Evolutionary conservation across 2,888 invertebrate genomes (phyloP), one percentile per base, ranked within the genome.

Genomic region (Pelosia muscerda): DNA sequence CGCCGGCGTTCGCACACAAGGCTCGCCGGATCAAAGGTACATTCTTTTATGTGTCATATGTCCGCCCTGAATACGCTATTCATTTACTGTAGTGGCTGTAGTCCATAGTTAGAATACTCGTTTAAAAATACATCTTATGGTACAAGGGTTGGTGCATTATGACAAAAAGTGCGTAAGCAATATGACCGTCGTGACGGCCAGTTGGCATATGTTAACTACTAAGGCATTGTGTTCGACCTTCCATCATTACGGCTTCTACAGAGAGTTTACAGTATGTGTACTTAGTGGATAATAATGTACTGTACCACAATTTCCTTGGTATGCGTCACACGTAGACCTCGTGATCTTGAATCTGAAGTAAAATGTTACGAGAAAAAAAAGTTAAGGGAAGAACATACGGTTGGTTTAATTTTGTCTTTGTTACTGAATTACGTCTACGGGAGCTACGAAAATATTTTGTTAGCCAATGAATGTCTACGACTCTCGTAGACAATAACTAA

Each of bases 1-100:
- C 86, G 88, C 93, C 94, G 92, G 92, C 92, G 92, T 93, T 92
- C 84, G 90, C 91, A 89, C 83, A 89, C 89, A 86, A 88, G 88
- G 88, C 90, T 85, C 89, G 86, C 90, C 89, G 91, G 88, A 88
- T 88, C 87, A 92, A 93, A 94, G 94, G 94, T 94, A 93, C 79
- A 79, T 74, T 78, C 82, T 76, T 83, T 82, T 82, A 78, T 83
- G 74, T 78, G 82, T 77, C 68, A 76, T 80, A 79, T 86, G 83
- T 87, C 88, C 87, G 88, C 89, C 87, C 86, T 75, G 78, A 84
- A 84, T 84, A 77, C 68, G 75, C 81, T 85, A 86, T 86, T 84
- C 85, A 84, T 87, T 87, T 83, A 77, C 73, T 79, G 73, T 81
- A 87, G 84, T n/a, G n/a, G n/a, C 2, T 38, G 13, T 38, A 38